Evolutionary conservation across 2,797 vertebrate genomes (phyloP), one percentile per base, ranked within the genome.

Genomic region (Phylloscopus collybita): DNA sequence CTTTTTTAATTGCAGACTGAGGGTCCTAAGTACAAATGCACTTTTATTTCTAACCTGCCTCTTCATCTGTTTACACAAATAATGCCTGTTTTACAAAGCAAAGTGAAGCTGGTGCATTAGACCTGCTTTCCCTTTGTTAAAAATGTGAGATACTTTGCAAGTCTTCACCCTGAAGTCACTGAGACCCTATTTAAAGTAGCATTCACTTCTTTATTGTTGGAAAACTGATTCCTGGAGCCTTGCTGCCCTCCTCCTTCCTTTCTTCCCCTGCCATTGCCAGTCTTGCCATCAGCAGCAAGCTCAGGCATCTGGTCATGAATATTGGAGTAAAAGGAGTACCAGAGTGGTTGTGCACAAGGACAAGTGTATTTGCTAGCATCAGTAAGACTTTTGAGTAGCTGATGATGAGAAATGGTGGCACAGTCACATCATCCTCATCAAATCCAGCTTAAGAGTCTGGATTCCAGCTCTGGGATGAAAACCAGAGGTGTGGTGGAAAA

Each of bases 401-500:
- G 42, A 15, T 21, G 7, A 27, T 14, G 61, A 21, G 21, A 81
- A 70, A 45, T 27, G 13, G 42, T 70, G 7, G 6, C 7, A 8
- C 12, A 50, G 38, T 15, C 34, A 15, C 7, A 57, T 36, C 15
- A 26, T 69, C 13, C 51, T 73, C 75, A 81, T 34, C 8, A 47
- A 69, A 72, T 62, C 67, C 12, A 51, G n/a, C 8, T 47, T 8
- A 1, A 40, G n/a, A 5, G 9, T 13, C 32, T 78, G 27, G 14
- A 74, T 81, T 44, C 25, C 38, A 57, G 34, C 32, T 5, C 16
- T 36, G 29, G 38, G 34, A 53, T 49, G 32, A 60, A 70, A 78
- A 29, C 7, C 0, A 0, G 34, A 34, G 9, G 2, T 23, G 23
- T 64, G n/a, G 30, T 70, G 32, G 44, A 40, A 51, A 59, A 62